These are phyloP conservation scores for Cyanoderma ruficeps DNA, from an alignment of 2,113 vertebrate genomes.

Conservation along the genomic window DNA sequence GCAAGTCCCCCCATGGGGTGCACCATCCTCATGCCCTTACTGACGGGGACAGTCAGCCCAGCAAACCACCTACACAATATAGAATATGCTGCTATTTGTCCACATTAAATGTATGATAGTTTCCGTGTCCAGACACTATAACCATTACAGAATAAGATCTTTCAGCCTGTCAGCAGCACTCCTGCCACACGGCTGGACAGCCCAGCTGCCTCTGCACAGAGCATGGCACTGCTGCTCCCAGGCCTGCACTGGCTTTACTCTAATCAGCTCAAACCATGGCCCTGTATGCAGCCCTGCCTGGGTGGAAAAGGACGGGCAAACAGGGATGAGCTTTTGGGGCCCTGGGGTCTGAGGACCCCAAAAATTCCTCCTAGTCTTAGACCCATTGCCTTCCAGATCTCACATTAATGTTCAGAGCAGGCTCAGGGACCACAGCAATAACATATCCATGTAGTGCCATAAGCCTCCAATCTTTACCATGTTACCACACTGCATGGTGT, in stretches of 20 bases:
- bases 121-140: not conserved
- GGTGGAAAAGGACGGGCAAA: not conserved
- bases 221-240: not conserved
- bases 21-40: fast-evolving
- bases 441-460: fast-evolving
- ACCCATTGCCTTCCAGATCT: not conserved
- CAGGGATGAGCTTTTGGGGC: not conserved
- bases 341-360: not conserved
- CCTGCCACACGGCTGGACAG: not conserved
- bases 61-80: not conserved
- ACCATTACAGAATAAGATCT: not conserved
- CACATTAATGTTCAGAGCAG: fast-evolving
- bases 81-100: not conserved
- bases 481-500: not conserved
- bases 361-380: not conserved
- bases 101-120: not conserved
- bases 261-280: fast-evolving
- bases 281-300: not conserved
- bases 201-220: not conserved
- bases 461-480: not conserved
- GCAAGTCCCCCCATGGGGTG: not conserved
- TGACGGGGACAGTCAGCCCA: not conserved
- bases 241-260: not conserved
- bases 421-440: not conserved
- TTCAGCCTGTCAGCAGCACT: not conserved